phyloP scores from a whole-genome alignment of 2,113 vertebrate species.

The Neotoma lepida region DNA sequence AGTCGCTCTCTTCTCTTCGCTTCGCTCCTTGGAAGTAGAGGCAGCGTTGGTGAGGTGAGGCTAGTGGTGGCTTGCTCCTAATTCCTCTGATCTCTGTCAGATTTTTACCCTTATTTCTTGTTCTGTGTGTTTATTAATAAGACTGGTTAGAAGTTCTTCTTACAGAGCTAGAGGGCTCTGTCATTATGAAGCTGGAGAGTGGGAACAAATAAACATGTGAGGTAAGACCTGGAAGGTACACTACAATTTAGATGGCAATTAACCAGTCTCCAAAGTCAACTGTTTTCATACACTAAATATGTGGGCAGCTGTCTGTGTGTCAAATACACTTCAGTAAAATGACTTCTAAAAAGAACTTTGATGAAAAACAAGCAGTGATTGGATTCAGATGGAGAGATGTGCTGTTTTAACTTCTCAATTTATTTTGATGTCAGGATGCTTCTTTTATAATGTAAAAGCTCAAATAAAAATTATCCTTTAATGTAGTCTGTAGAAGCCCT shows the following conservation, averaged over 20 bases:
- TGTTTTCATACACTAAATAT: background rate
- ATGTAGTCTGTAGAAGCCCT: background rate
- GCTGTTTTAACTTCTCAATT: slow-evolving; percentile 20
- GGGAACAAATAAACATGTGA: background rate
- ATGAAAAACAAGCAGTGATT: slow-evolving; percentile 19
- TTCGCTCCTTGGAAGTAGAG: too few relatives aligned
- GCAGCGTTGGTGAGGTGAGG: too few relatives aligned
- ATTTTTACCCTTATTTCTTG: too few relatives aligned
- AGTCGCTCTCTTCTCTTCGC: too few relatives aligned
- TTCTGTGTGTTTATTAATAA: too few relatives aligned
- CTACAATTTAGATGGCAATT: slow-evolving; percentile 29
- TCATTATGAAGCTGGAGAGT: background rate
- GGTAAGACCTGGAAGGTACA: background rate
- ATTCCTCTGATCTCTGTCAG: too few relatives aligned
- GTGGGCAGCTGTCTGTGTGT: background rate
- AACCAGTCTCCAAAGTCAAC: background rate
- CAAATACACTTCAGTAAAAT: background rate
- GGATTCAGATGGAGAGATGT: background rate
- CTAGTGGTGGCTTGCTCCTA: too few relatives aligned
- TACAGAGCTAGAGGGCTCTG: background rate
- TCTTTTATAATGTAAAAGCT: slow-evolving; percentile 3
- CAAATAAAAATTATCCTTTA: slow-evolving; percentile 51
- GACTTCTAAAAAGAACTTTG: background rate
- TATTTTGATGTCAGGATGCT: background rate
- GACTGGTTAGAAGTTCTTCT: too few relatives aligned